Evolutionary conservation across 2,113 vertebrate genomes (phyloP), one percentile per base, ranked within the genome.

Genomic region (Fregata magnificens): DNA sequence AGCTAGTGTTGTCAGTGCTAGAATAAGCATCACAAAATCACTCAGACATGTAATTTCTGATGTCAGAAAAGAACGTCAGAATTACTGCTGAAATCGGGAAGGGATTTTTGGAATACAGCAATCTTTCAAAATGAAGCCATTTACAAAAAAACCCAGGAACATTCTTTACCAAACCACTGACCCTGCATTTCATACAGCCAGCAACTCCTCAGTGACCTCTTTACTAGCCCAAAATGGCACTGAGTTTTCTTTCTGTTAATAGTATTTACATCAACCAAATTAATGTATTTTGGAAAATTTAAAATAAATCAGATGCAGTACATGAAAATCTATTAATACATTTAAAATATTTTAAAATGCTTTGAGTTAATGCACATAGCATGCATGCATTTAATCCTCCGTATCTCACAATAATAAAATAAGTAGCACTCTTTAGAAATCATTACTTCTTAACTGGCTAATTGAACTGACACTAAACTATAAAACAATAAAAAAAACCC

Each of bases 21-120:
- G 85, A 95, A 97, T 86, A 96, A 95, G 79, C 90, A 77, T 52
- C 80, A 88, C 36, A 92, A 94, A 87, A 69, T 94, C 85, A 96
- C 69, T 72, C 92, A 94, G 40, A 88, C 79, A 88, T 83, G 72
- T 84, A 90, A 95, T 94, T 88, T 96, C 88, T 97, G 91, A 97
- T 97, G 94, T 96, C 96, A 96, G 92, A 96, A 90, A 40, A 95
- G 72, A 95, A 97, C 72, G 12, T 76, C 81, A 95, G 88, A 95
- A 93, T 82, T 96, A 85, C 18, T 82, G 22, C 73, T 95, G 77
- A 96, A 96, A 95, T 70, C 49, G 85, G 63, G 84, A 93, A 94
- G 28, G 13, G 10, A 47, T 79, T 96, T 96, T 94, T 62, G 73
- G 76, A 95, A 94, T 59, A 94, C 2, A 44, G 86, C 36, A 91